Evolutionary conservation across 2,113 vertebrate genomes (phyloP), one percentile per base, ranked within the genome.

Genomic region (Xiphophorus hellerii): DNA sequence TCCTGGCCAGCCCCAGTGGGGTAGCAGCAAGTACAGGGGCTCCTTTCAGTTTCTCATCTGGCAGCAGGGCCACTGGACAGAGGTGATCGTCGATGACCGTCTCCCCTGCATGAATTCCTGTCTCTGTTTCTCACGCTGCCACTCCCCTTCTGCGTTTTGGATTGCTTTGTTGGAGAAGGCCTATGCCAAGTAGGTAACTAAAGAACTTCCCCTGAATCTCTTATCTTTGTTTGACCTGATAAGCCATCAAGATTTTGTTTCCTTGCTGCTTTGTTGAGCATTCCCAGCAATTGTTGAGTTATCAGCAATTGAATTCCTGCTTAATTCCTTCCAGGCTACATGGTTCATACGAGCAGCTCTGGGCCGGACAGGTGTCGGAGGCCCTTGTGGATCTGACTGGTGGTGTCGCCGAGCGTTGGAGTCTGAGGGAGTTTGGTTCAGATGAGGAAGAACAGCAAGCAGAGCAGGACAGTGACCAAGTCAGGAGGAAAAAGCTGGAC

Each of bases 301-400:
- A 8, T 58, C 51, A 58, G 9, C 22, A 58, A 58, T 58, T 58
- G 20, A n/a, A 44, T 35, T 4, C 17, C 65, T 17, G 14, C 33
- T 69, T 27, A 25, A 33, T 51, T n/a, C 48, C 74, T 7, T 80
- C 31, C 17, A 99, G 98, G 91, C 90, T 98, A 29, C 92, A 95
- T 13, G 96, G 97, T 27, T 97, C 96, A 69, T 99, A 99, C 0
- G 98, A 99, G 66, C 93, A 79, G 3, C 83, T 99, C 54, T 99
- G 97, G 98, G 98, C 97, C 1, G 97, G 98, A 14, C 97, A 99
- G 87, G 97, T 99, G 76, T 96, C 96, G 0, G 97, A 99, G 64
- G 97, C 97, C 62, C 84, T 98, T 63, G 97, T 99, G 80, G 98
- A 99, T 86, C 84, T 99, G 73, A 98, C 96, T 0, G 97, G 97